Evolutionary conservation across 2,888 invertebrate species (phyloP), one percentile per base, ranked within the genome.

Genomic region (Meghimatium bilineatum): DNA sequence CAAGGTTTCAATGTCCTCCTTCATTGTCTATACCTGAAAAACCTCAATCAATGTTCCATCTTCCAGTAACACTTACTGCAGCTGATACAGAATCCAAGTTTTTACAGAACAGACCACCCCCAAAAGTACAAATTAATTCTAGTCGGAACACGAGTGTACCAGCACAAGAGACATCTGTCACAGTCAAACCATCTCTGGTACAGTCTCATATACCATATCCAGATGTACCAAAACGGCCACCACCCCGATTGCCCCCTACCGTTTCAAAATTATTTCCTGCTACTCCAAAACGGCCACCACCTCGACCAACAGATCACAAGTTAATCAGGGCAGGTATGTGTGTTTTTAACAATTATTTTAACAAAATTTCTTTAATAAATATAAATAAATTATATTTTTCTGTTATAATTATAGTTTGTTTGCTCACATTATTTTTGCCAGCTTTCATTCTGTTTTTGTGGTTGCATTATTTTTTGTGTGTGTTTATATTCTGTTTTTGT

Each of bases 11-110:
- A 80, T 86, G 89, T 5, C 91, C 92, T 23, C 91, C 91, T 23
- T 90, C 90, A 6, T 84, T 92, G 60, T 91, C 92, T 5, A 85
- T 86, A 5, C 91, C 91, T 1, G 85, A 90, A 69, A 82, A 89
- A 3, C 88, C 89, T 10, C 82, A 90, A 32, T 87, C 87, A 29
- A 89, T 90, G 20, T 87, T 89, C 17, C 89, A 87, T 60, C 79
- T 84, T 20, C 89, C 89, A 8, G 36, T 90, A 32, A 82, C 87
- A 10, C 88, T 87, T 20, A 84, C 83, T 23, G 86, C 67, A 71
- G 79, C 72, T 38, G 80, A 75, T 23, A 34, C 80, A 23, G 32
- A 29, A n/a, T 29, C 26, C 17, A 83, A 66, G 49, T 20, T 26
- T 74, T 75, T 87, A 17, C 92, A 91, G 1, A 86, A 85, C 66